phyloP scores from a whole-genome alignment of 2,113 vertebrate genomes.

The Lasiurus borealis region DNA sequence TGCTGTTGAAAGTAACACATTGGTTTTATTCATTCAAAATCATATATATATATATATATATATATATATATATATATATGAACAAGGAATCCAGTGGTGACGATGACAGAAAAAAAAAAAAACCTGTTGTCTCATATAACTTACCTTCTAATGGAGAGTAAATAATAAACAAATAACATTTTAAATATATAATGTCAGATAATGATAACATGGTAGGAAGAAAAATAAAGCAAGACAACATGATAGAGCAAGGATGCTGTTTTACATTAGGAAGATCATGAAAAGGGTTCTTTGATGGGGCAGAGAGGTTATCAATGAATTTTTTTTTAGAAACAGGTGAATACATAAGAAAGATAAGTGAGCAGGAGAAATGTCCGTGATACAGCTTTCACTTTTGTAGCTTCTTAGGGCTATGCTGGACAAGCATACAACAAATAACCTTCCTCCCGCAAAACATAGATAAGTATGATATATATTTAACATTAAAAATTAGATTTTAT shows the following conservation, averaged over 20 bases:
- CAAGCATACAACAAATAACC: background rate
- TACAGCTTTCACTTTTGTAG: background rate
- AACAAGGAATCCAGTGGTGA: background rate
- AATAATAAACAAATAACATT: background rate
- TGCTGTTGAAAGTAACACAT: background rate
- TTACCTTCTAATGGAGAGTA: background rate
- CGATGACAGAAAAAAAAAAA: background rate
- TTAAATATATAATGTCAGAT: background rate
- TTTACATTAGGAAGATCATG: background rate
- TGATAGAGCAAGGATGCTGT: background rate
- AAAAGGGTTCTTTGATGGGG: background rate
- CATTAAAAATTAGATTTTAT: background rate
- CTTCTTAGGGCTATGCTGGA: background rate
- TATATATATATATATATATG: background rate
- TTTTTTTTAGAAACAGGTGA: background rate
- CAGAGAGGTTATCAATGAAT: background rate
- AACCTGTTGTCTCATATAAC: background rate
- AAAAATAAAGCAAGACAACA: background rate
- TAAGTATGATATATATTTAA: background rate
- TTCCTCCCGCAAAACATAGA: background rate
- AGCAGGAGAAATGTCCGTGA: background rate
- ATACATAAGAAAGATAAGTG: background rate
- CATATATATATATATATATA: background rate
- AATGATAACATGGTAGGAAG: background rate
- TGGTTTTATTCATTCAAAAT: background rate